These are phyloP conservation scores for Cheumatopsyche charites DNA, from an alignment of 1,140 invertebrate species.

Conservation along the genomic window DNA sequence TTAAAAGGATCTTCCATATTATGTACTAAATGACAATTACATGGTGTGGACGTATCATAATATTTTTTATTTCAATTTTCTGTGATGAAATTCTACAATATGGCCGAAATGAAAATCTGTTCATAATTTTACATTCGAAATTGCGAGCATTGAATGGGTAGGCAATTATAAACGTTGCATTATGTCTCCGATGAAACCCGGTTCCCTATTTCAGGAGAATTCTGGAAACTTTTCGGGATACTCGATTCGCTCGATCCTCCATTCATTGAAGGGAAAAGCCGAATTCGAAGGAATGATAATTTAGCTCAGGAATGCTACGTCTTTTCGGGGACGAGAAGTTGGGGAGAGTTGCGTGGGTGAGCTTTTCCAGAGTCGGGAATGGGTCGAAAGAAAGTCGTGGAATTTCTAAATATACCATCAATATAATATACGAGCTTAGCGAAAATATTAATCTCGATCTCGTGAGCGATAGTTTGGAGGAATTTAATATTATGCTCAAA, in stretches of 20 bases:
- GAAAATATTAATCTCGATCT: too few relatives aligned
- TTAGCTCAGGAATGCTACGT: constrained; percentile 43
- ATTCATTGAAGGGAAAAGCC: constrained; percentile 33
- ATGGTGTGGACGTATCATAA: too few relatives aligned
- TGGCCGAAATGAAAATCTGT: too few relatives aligned
- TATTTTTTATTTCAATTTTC: too few relatives aligned
- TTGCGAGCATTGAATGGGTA: too few relatives aligned
- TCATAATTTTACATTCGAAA: too few relatives aligned
- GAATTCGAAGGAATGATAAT: constrained; percentile 47
- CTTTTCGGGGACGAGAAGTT: constrained; percentile 11
- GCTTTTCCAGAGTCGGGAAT: constrained; percentile 1
- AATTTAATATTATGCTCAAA: neutral
- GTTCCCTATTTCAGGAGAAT: too few relatives aligned
- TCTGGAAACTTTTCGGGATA: constrained; percentile 23
- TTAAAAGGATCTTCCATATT: too few relatives aligned
- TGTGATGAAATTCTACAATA: too few relatives aligned
- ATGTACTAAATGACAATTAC: too few relatives aligned
- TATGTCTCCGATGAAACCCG: too few relatives aligned
- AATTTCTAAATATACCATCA: constrained; percentile 21
- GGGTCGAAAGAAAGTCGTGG: constrained; percentile 33
- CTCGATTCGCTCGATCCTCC: neutral
- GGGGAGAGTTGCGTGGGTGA: constrained; percentile 19
- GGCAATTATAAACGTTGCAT: neutral
- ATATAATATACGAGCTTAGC: too few relatives aligned
- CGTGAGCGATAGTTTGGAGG: neutral